Base-by-base conservation (phyloP, 64 coral and sea anemone species). In the Porites lutea region DNA sequence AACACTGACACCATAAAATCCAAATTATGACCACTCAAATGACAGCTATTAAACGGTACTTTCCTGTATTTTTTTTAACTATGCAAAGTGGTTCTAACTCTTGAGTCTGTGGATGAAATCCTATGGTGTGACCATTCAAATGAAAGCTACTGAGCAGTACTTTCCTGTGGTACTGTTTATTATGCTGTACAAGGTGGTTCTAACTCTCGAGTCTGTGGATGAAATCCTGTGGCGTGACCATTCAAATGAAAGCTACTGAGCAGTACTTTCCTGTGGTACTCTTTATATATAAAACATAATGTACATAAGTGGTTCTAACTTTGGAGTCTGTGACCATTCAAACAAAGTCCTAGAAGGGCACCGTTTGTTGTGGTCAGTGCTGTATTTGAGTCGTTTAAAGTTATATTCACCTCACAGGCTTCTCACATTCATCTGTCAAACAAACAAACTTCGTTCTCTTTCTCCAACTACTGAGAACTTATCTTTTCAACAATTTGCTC, bases 371-470 rank as follows among this genome's bases (percentile, higher is more conserved):
- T 37, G 27, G 27, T 37, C 27, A 6, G 64, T 67, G 64, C 64
- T 37, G 27, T 37, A 37, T 37, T 37, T 37, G 1, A 37, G 27
- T 37, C 27, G 1, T 37, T 37, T 37, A 37, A 37, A 1, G 27
- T 37, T 37, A 37, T 37, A 37, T 37, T 37, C 27, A 37, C 27
- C 27, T 37, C 27, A 37, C 27, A 37, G 27, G 27, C 27, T 37
- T 37, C 27, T 37, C 27, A 37, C 27, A 37, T 37, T 37, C 27
- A 37, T 37, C 27, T 37, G 27, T 37, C 27, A 37, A 37, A 37
- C 27, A 37, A 27, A 71, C 67, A 71, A 71, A 71, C 67, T 71
- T 71, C 9, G 67, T 71, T 71, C 67, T 71, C 67, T 71, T 71
- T 45, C 67, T 71, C 22, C 18, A 71, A 71, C 10, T 22, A 27